Evolutionary conservation across 2,797 vertebrate species (phyloP), one percentile per base, ranked within the genome.

Genomic region (Propithecus deckenii): DNA sequence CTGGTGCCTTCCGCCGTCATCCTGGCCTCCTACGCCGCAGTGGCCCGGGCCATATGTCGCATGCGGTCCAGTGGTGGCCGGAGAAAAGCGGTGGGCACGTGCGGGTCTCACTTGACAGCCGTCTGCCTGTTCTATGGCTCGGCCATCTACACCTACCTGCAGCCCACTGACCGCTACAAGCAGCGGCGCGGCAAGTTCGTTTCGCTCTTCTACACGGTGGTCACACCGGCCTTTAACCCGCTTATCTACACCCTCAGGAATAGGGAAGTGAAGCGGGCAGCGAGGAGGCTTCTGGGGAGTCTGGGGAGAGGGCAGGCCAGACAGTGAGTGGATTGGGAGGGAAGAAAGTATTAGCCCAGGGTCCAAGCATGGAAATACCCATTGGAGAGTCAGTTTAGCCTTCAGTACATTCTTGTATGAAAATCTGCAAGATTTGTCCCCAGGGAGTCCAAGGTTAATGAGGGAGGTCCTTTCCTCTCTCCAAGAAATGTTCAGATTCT

Each of bases 111-210:
- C 48, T 93, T 98, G 43, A 97, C 95, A 0, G 95, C 97, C 0
- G 94, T 97, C 65, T 95, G 95, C 59, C 79, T 98, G 7, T 97
- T 97, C 83, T 98, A 93, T 8, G 95, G 95, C 7, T 97, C 97
- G 0, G 95, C 95, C 35, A 96, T 94, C 79, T 96, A 95, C 94
- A 91, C 96, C 46, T 97, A 97, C 87, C 74, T 98, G 61, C 94
- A 95, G 14, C 97, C 97, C 52, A 85, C 90, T 8, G 95, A 80
- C 20, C 88, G 41, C 85, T 95, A 94, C 88, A 50, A 78, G 20
- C 89, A 85, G 15, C 65, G 63, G 9, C 79, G 20, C 3, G 97
- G 97, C 71, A 97, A 97, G 79, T 86, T 95, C 38, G 11, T 95
- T 9, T 97, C 97, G 1, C 96, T 97, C 14, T 97, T 98, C 87